Evolutionary conservation across 2,113 vertebrate genomes (phyloP).

Genomic region (Chaetorhynchus papuensis): DNA sequence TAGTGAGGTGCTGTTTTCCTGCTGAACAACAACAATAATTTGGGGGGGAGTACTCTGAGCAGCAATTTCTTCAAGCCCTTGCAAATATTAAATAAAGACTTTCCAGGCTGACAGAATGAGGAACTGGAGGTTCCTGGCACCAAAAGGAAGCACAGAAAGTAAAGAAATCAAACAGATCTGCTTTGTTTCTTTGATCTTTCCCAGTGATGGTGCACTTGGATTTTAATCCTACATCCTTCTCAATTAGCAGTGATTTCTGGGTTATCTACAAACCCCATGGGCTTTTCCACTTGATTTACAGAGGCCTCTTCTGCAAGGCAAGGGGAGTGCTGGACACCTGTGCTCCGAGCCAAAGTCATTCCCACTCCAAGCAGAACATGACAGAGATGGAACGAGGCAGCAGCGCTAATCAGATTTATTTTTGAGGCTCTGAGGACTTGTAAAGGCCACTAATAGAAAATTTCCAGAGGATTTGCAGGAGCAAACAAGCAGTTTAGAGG

Average conservation of each 20-base stretch:
- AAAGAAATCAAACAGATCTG: not conserved
- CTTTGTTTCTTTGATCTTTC: not conserved
- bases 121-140: not conserved
- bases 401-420: not conserved
- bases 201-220: not conserved
- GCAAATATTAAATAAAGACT: not conserved
- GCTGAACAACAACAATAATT: not conserved
- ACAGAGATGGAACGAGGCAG: rapidly evolving
- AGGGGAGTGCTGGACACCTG: too few species aligned
- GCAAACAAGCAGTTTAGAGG: not conserved
- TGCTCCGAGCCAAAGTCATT: not conserved
- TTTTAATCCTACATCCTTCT: not conserved
- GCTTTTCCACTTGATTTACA: not conserved
- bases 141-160: not conserved
- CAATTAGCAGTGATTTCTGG: not conserved
- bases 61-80: not conserved
- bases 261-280: not conserved
- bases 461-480: not conserved
- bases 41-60: not conserved
- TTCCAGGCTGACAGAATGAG: not conserved
- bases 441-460: not conserved
- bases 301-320: not conserved
- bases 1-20: not conserved
- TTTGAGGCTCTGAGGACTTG: not conserved
- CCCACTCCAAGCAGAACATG: not conserved